A percentile compares a stretch with the other conserved stretches of the same genome.
Evolutionary conservation across 1,140 invertebrate genomes (phyloP).

Genomic region (Ceratina japonica): DNA sequence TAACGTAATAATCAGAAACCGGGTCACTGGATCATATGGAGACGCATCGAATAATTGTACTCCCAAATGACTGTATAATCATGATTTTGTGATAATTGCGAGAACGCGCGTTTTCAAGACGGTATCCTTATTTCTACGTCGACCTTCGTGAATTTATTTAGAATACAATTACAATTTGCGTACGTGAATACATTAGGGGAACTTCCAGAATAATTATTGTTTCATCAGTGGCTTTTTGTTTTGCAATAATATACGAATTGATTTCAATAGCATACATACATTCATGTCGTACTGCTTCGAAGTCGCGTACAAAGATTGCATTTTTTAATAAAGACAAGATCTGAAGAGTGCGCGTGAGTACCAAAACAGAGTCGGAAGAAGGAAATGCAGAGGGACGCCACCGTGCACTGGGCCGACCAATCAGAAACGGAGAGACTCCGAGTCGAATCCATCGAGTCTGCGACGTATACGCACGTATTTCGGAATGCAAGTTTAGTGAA

Average conservation of each 20-base stretch:
- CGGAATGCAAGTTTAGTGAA: constrained; percentile 51
- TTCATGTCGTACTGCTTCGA: too few species aligned
- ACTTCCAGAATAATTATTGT: background rate
- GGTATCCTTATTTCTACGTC: background rate
- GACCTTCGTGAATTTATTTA: background rate
- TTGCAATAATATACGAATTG: too few species aligned
- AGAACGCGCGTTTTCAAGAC: background rate
- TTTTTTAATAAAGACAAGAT: too few species aligned
- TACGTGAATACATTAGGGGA: background rate
- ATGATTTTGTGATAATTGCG: background rate
- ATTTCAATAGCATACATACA: too few species aligned
- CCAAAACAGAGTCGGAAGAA: too few species aligned
- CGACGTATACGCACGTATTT: constrained; percentile 43
- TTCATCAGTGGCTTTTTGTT: too few species aligned
- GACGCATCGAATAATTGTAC: constrained; percentile 3
- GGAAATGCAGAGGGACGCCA: constrained; percentile 44
- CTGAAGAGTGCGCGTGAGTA: too few species aligned
- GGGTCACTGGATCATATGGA: background rate
- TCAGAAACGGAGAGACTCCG: constrained; percentile 16
- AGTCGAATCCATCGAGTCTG: constrained; percentile 4
- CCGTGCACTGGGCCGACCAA: constrained; percentile 30
- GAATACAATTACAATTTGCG: background rate
- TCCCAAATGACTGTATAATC: background rate
- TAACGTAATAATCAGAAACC: too few species aligned
- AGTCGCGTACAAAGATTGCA: too few species aligned